A percentile compares a stretch with the other conserved stretches of the same genome.
phyloP scores from a whole-genome alignment of 2,888 invertebrate species.

The Coremacera marginata region DNA sequence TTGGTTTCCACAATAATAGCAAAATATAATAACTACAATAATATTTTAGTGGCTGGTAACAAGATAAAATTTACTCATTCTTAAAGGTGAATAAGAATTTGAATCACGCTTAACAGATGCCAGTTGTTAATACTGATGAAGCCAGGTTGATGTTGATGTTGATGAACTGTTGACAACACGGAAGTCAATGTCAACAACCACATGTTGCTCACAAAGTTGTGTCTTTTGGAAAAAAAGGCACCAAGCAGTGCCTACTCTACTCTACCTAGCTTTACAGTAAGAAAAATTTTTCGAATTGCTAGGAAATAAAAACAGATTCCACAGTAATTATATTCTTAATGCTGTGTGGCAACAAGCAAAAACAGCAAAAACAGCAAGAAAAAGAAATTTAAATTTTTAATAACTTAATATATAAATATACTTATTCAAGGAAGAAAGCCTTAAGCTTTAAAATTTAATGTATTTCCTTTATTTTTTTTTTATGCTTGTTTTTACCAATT shows the following conservation, averaged over 20 bases:
- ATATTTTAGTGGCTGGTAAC: background rate
- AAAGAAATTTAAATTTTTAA: background rate
- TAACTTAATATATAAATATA: constrained; percentile 6
- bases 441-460: background rate
- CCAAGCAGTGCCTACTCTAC: no score
- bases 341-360: no score
- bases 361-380: background rate
- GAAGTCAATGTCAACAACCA: constrained; percentile 11
- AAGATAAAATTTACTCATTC: background rate
- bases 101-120: background rate
- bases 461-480: background rate
- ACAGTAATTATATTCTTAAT: no score
- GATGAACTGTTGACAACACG: background rate
- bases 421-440: no score
- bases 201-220: background rate
- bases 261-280: no score
- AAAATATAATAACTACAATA: background rate
- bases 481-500: no score
- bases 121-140: background rate
- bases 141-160: background rate
- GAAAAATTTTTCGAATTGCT: no score
- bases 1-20: background rate
- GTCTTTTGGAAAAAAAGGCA: no score
- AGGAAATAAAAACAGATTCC: no score
- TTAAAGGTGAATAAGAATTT: background rate